Percentiles rank a stretch among this genome's conserved stretches.
Conservation (phyloP, 2,113 vertebrate species). For the Nannobrachium achirus region DNA sequence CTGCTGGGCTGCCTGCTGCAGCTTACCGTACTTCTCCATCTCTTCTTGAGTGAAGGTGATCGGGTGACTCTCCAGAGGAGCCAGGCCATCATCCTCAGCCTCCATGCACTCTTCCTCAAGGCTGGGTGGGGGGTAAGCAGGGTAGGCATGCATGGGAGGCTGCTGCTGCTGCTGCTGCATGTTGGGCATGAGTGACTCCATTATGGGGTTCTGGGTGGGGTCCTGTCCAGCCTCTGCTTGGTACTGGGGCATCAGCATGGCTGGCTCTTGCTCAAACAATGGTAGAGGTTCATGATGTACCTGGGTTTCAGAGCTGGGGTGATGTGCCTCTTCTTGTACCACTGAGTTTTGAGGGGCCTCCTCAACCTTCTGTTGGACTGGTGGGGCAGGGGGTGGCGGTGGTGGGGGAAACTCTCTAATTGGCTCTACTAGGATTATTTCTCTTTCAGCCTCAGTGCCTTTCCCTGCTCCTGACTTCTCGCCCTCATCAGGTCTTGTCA, state of each 20-base stretch:
- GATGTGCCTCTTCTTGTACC: conserved; percentile 75
- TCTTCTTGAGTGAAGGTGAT: conserved; percentile 98
- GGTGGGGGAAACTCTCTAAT: conserved; percentile 86
- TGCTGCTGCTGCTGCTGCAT: conserved; percentile 81
- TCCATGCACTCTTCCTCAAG: conserved; percentile 86
- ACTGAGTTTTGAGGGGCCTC: conserved; percentile 58
- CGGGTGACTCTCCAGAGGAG: conserved; percentile 95
- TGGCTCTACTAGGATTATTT: conserved; percentile 83
- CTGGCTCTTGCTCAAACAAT: conserved; percentile 74
- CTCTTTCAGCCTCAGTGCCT: conserved; percentile 73
- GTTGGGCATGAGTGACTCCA: conserved; percentile 84
- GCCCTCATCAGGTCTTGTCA: conserved; percentile 79
- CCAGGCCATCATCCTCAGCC: conserved; percentile 90
- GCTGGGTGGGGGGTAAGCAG: conserved; percentile 82
- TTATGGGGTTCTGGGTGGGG: conserved; percentile 70
- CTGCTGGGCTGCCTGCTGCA: conserved; percentile 97
- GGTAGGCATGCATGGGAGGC: conserved; percentile 81
- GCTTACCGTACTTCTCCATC: conserved; percentile 99
- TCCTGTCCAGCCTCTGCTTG: conserved; percentile 75
- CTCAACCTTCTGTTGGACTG: conserved; percentile 70
- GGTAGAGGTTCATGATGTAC: conserved; percentile 67
- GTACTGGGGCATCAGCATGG: conserved; percentile 74
- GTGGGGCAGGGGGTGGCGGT: conserved; percentile 78
- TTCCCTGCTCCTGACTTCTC: conserved; percentile 78
- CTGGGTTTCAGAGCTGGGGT: conserved; percentile 71